These are phyloP conservation scores for Andricus grossulariae DNA, from an alignment of 1,140 invertebrate genomes.

Conservation along the genomic window DNA sequence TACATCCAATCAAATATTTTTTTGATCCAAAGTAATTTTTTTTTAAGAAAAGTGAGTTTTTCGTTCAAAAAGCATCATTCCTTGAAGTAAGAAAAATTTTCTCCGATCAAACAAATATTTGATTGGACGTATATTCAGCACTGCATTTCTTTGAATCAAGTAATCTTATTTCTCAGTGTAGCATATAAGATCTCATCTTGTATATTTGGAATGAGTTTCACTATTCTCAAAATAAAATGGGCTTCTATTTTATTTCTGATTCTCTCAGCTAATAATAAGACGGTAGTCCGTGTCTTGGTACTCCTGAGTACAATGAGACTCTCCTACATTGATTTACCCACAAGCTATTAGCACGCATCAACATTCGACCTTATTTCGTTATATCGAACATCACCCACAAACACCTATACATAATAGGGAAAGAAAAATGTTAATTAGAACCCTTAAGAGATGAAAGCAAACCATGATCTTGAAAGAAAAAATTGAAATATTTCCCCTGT, in stretches of 20 bases:
- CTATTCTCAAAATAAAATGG: conserved; percentile 3
- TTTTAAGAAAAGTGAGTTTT: no score
- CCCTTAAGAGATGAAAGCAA: no score
- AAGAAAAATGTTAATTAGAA: conserved; percentile 3
- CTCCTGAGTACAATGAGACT: background rate
- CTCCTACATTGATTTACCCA: background rate
- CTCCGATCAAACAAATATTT: no score
- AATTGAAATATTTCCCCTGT: background rate
- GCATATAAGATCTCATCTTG: no score
- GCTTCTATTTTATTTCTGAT: background rate
- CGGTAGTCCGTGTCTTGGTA: background rate
- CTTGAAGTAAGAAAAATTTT: no score
- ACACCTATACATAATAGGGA: background rate
- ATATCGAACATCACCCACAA: background rate
- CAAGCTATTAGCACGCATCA: conserved; percentile 2
- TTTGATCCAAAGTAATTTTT: no score
- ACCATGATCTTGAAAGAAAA: background rate
- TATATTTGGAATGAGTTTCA: background rate
- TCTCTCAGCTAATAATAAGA: conserved; percentile 14
- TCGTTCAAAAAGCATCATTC: no score
- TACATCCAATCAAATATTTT: no score
- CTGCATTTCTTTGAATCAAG: no score
- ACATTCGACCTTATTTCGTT: conserved; percentile 26
- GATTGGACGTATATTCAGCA: no score
- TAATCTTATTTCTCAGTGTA: no score